Evolutionary conservation across 2,113 vertebrate genomes (phyloP), one percentile per base, ranked within the genome.

Genomic region (Nibea albiflora): DNA sequence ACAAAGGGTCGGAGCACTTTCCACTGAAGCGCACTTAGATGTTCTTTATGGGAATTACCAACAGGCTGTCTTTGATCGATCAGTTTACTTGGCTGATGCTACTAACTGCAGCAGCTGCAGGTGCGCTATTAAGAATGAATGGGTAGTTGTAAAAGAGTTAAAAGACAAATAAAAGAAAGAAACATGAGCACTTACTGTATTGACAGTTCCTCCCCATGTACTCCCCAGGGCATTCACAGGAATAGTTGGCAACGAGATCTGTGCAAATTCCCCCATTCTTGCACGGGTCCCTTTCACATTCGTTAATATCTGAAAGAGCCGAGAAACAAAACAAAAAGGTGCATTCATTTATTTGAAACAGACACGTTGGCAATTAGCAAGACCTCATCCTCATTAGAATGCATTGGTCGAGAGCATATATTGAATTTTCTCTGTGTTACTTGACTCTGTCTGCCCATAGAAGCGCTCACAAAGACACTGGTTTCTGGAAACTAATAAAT

Each of bases 131-230:
- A 42, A 22, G 57, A 82, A 69, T 49, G 7, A 61, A 47, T 61
- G 19, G 20, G 17, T 57, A 73, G 46, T 56, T 31, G 35, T 56
- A 50, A 67, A 58, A 62, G 28, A 79, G 5, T 61, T 62, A 50
- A 78, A 66, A 80, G 20, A 62, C 24, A 78, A 80, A 57, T 49
- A 4, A 28, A 54, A 82, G 12, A 39, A 53, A 79, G 46, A 74
- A 64, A 74, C 22, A 66, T 28, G 4, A 63, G 58, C 89, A 96
- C 98, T 98, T 96, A 99, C 98, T 98, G 76, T 98, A 96, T 83
- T 99, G 98, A 88, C 98, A 99, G 58, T 99, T 98, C 83, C 96
- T 95, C 81, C 98, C 98, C 98, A 99, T 99, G 94, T 97, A 99
- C 95, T 99, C 98, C 1, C 98, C 98, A 0, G 97, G 97, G 78